Evolutionary conservation across 2,113 vertebrate genomes (phyloP).

Genomic region (Zosterops japonicus): DNA sequence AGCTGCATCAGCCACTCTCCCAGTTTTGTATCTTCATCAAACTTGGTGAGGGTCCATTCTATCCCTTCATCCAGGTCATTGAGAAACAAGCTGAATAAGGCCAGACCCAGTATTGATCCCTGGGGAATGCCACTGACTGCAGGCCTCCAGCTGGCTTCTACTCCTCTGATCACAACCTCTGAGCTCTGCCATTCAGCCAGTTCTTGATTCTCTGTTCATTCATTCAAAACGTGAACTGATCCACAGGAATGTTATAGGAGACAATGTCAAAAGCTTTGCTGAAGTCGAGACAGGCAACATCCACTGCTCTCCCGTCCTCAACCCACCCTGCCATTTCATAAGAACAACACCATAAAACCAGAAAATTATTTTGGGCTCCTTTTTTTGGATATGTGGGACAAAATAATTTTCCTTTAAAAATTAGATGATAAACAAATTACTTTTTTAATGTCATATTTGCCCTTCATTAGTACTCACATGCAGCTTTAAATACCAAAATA

Average conservation of each 20-base stretch:
- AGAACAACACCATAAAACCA: background rate
- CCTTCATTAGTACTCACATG: background rate
- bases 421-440: background rate
- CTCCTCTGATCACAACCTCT: background rate
- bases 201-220: background rate
- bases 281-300: background rate
- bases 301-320: background rate
- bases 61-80: too few relatives aligned
- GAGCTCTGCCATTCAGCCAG: background rate
- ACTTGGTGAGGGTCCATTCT: background rate
- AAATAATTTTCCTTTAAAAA: background rate
- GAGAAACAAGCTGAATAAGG: too few relatives aligned
- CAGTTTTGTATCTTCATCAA: background rate
- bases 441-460: background rate
- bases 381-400: background rate
- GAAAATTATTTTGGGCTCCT: background rate
- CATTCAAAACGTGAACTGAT: background rate
- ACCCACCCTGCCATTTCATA: background rate
- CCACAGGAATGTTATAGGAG: too few relatives aligned
- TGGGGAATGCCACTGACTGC: background rate
- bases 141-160: background rate
- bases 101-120: fast-evolving
- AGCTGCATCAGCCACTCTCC: background rate
- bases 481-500: background rate
- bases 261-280: background rate